phyloP scores from a whole-genome alignment of 2,113 vertebrate genomes.

The Shinisaurus crocodilurus region DNA sequence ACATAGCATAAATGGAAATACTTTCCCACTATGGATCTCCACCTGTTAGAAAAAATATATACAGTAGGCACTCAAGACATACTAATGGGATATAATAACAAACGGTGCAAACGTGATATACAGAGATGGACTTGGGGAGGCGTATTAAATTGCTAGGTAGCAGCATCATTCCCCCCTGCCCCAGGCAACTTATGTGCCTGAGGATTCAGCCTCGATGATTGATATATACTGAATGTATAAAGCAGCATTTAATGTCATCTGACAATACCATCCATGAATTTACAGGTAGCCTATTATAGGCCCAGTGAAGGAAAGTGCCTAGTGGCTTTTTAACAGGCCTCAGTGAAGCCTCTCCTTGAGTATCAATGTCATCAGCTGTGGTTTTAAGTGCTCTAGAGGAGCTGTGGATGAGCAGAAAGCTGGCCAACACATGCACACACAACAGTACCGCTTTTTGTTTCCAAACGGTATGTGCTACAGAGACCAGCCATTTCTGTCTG shows the following conservation, averaged over 20 bases:
- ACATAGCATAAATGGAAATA: not conserved
- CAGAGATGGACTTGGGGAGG: not conserved
- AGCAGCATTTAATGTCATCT: not conserved
- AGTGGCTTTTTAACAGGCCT: not conserved
- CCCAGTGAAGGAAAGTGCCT: not conserved
- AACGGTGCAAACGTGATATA: slow-evolving; percentile 8
- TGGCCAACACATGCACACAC: not conserved
- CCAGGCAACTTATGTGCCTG: not conserved
- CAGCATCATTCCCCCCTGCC: not conserved
- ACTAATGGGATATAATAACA: not conserved
- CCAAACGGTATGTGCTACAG: not conserved
- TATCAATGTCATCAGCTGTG: no score
- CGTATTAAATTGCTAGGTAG: not conserved
- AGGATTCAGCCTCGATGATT: not conserved
- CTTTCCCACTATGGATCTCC: not conserved
- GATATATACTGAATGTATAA: not conserved
- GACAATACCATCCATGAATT: not conserved
- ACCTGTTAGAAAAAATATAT: not conserved
- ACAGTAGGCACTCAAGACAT: not conserved
- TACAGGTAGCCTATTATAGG: not conserved
- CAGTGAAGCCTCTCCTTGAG: not conserved
- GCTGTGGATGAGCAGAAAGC: not conserved
- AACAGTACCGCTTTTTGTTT: no score
- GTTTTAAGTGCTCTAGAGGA: not conserved
- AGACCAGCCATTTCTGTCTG: not conserved